Evolutionary conservation across 2,113 vertebrate genomes (phyloP).

Genomic region (Phyllostomus hastatus): DNA sequence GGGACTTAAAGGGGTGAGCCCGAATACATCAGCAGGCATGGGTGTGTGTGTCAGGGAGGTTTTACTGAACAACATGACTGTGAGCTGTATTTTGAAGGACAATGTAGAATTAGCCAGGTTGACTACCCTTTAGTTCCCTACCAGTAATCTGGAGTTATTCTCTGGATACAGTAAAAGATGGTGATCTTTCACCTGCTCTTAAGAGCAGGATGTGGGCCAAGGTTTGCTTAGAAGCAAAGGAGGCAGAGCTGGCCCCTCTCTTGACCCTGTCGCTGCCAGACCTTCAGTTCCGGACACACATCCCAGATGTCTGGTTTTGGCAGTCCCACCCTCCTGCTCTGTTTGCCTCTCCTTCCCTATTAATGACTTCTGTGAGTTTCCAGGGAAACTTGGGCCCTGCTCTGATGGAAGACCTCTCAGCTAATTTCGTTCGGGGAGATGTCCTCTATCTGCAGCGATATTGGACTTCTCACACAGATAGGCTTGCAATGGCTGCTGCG

Average conservation of each 20-base stretch:
- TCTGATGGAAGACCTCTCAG: background rate
- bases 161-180: background rate
- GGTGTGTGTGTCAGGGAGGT: background rate
- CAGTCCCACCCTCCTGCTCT: rapidly evolving
- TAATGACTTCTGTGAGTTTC: background rate
- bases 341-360: background rate
- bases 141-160: background rate
- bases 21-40: too few species aligned
- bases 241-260: background rate
- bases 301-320: too few species aligned
- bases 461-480: background rate
- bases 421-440: background rate
- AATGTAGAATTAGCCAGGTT: background rate
- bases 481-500: background rate
- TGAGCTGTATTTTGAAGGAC: background rate
- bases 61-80: background rate
- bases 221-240: background rate
- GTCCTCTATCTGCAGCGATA: background rate
- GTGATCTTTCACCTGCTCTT: background rate
- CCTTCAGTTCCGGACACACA: too few species aligned
- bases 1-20: background rate
- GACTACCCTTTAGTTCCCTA: background rate
- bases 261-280: background rate
- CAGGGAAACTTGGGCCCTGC: background rate
- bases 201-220: background rate